Evolutionary conservation across 2,797 vertebrate species (phyloP).

Genomic region (Halcyon leucocephala): DNA sequence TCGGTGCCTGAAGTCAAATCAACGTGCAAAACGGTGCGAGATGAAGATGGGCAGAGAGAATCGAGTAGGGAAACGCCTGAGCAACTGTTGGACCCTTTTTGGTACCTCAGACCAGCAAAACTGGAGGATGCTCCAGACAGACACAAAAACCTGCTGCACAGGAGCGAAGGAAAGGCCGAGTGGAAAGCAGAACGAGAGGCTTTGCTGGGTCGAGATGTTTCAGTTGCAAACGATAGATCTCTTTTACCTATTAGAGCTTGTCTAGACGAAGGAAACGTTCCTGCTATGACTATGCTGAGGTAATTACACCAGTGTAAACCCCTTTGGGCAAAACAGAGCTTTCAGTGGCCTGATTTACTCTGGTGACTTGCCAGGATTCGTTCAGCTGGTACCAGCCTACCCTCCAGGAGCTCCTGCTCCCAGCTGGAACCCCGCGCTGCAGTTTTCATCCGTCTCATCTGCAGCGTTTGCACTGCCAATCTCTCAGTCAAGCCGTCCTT

Average conservation of each 20-base stretch:
- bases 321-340: constrained; percentile 70
- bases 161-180: rapidly evolving
- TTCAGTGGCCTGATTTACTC: constrained; percentile 65
- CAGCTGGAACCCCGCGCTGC: not conserved
- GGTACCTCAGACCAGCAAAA: not conserved
- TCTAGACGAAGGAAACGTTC: constrained; percentile 70
- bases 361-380: constrained; percentile 67
- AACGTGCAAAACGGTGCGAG: not conserved
- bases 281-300: constrained; percentile 50
- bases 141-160: not conserved
- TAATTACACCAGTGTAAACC: constrained; percentile 61
- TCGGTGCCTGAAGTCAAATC: constrained; percentile 7
- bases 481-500: not conserved
- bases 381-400: constrained; percentile 60
- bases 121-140: not conserved
- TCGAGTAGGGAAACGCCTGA: not conserved
- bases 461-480: not conserved
- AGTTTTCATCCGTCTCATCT: not conserved
- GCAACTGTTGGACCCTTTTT: not conserved
- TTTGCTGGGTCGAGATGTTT: not conserved
- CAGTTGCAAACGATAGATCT: constrained; percentile 54
- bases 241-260: constrained; percentile 60
- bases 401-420: constrained; percentile 43
- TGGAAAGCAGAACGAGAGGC: rapidly evolving
- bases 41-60: not conserved